Evolutionary conservation across 2,113 vertebrate species (phyloP).

Genomic region (Emydocephalus ijimae): DNA sequence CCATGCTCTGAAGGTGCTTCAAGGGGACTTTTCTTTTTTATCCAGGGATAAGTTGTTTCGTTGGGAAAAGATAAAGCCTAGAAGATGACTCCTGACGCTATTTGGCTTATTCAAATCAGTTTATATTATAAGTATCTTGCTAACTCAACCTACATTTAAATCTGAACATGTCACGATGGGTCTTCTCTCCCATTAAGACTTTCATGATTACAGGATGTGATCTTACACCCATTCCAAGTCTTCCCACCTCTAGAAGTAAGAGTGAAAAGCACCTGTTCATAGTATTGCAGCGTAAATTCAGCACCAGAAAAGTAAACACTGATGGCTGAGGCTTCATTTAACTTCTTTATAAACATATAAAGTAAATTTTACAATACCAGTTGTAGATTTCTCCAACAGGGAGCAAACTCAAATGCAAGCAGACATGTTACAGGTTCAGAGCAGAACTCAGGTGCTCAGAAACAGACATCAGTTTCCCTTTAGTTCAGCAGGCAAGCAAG

Average conservation of each 20-base stretch:
- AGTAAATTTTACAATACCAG: too few species aligned
- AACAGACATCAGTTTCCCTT: too few species aligned
- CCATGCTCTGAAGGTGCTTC: constrained; percentile 24
- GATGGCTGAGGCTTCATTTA: too few species aligned
- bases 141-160: neutral
- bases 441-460: too few species aligned
- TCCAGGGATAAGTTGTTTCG: constrained; percentile 13
- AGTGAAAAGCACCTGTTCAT: neutral
- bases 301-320: too few species aligned
- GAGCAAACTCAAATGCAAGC: too few species aligned
- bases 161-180: neutral
- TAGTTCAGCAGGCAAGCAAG: too few species aligned
- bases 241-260: neutral
- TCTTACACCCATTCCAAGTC: too few species aligned
- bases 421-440: too few species aligned
- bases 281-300: too few species aligned
- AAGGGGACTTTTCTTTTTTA: constrained; percentile 34
- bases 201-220: neutral
- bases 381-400: too few species aligned
- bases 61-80: neutral
- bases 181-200: neutral
- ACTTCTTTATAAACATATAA: too few species aligned
- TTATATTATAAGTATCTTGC: neutral
- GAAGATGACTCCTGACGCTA: neutral
- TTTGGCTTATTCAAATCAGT: neutral